Evolutionary conservation across 2,113 vertebrate species (phyloP).

Genomic region (Vanacampus margaritifer): DNA sequence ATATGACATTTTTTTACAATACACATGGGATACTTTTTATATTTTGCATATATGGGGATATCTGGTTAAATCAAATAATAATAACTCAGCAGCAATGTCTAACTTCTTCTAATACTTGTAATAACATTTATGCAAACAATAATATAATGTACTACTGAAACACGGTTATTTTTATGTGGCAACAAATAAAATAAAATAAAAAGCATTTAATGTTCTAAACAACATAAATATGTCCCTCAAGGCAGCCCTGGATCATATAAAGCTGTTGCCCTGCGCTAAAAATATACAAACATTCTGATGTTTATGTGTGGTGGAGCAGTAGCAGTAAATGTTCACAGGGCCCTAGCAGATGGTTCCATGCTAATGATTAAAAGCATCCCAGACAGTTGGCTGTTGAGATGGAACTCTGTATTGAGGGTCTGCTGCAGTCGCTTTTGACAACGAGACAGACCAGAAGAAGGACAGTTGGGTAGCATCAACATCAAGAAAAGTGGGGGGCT

Average conservation of each 20-base stretch:
- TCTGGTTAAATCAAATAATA: no score
- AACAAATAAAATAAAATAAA: background rate
- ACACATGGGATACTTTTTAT: no score
- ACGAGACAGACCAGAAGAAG: conserved; percentile 40
- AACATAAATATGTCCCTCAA: background rate
- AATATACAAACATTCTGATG: background rate
- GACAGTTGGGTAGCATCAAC: background rate
- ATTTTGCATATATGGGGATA: no score
- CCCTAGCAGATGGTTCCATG: conserved; percentile 2
- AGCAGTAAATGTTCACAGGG: conserved; percentile 3
- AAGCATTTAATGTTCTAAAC: background rate
- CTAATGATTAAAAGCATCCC: conserved; percentile 23
- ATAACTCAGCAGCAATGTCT: no score
- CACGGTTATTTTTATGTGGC: background rate
- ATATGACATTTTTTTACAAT: no score
- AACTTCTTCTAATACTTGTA: no score
- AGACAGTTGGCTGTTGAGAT: background rate
- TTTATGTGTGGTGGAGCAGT: conserved; percentile 1
- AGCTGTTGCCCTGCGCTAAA: background rate
- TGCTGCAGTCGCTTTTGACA: conserved; percentile 7
- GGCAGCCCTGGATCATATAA: conserved; percentile 3
- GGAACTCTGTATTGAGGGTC: conserved; percentile 5
- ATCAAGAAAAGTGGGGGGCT: background rate
- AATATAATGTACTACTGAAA: background rate
- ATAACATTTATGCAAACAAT: no score